A percentile compares a stretch with the other conserved stretches of the same genome.
Evolutionary conservation across 2,797 vertebrate genomes (phyloP).

Genomic region (Bovichtus variegatus): DNA sequence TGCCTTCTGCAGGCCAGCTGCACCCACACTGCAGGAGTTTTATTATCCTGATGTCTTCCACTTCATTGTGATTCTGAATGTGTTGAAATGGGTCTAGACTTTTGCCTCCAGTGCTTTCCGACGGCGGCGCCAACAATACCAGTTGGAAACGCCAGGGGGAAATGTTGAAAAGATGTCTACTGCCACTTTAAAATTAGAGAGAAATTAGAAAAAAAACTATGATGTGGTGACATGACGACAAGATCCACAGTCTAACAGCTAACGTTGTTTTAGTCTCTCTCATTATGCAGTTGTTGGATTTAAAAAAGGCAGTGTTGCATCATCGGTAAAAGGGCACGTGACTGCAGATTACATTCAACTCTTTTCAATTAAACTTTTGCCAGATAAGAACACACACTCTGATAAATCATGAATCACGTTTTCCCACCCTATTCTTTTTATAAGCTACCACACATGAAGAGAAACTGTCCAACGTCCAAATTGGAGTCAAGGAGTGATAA

Average conservation of each 20-base stretch:
- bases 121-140: too few species aligned
- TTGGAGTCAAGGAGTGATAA: constrained; percentile 12
- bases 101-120: too few species aligned
- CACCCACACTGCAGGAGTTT: too few species aligned
- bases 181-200: too few species aligned
- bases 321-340: background rate
- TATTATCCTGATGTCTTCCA: too few species aligned
- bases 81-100: too few species aligned
- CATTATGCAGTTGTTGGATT: background rate
- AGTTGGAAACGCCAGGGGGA: too few species aligned
- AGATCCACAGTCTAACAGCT: background rate
- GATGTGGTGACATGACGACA: background rate
- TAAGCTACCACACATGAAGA: background rate
- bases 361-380: background rate
- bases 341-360: constrained; percentile 12
- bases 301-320: background rate
- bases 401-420: constrained; percentile 14
- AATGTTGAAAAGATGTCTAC: too few species aligned
- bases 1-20: too few species aligned
- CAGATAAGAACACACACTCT: constrained; percentile 3
- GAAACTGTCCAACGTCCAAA: constrained; percentile 20
- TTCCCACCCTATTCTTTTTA: background rate
- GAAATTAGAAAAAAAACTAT: background rate
- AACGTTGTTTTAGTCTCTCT: background rate
- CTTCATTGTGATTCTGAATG: too few species aligned